phyloP scores from a whole-genome alignment of 2,888 invertebrate species.

The Conus canariensis region DNA sequence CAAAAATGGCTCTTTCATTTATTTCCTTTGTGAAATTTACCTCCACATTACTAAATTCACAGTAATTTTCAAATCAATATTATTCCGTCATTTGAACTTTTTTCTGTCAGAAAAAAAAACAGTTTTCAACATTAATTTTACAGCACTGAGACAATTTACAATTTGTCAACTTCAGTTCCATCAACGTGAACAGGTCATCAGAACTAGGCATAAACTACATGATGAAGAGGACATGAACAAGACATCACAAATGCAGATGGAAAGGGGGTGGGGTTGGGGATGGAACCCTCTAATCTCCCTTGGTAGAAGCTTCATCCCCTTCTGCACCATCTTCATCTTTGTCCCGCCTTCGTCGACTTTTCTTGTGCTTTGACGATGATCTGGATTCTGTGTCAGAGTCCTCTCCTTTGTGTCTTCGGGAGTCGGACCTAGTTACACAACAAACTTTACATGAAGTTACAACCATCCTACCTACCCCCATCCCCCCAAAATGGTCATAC shows the following conservation, averaged over 20 bases:
- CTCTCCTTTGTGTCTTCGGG: constrained; percentile 36
- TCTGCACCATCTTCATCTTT: constrained; percentile 35
- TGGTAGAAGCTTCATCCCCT: constrained; percentile 24
- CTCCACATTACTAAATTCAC: no score
- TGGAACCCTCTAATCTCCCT: neutral
- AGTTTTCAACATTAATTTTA: no score
- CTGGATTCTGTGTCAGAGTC: constrained; percentile 39
- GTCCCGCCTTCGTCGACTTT: constrained; percentile 38
- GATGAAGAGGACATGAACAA: neutral
- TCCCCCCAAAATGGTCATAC: no score
- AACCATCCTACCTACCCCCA: neutral
- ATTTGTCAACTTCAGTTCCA: no score
- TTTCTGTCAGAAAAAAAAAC: no score
- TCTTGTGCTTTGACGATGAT: constrained; percentile 40
- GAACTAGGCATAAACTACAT: neutral
- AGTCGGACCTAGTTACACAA: constrained; percentile 15
- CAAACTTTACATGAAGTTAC: neutral
- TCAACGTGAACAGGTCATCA: neutral
- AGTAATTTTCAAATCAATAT: no score
- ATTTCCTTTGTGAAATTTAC: no score
- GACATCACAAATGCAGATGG: neutral
- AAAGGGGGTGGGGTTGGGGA: no score
- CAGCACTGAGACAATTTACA: no score
- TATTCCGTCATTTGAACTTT: no score
- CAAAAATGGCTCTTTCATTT: no score